Conservation (phyloP, 2,888 invertebrate genomes). For the Sclerodermus sp. region DNA sequence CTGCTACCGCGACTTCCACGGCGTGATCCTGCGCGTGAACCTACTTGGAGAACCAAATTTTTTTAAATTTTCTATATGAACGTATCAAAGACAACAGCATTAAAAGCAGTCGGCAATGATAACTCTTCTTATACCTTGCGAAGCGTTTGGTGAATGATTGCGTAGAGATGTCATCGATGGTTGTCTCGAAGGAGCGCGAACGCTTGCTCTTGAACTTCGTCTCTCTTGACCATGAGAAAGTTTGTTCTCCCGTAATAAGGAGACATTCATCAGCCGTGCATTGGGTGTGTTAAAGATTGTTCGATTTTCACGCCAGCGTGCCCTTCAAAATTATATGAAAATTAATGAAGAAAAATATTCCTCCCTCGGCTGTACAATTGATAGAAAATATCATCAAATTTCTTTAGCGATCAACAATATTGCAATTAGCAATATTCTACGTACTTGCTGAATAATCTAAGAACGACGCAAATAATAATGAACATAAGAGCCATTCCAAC, state of each 20-base stretch:
- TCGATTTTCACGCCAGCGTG: slow-evolving; percentile 87
- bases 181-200: slow-evolving; percentile 79
- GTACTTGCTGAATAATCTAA: slow-evolving; percentile 90
- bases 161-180: slow-evolving; percentile 84
- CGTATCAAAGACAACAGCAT: too few relatives aligned
- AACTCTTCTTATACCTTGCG: slow-evolving; percentile 68
- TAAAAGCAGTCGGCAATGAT: too few relatives aligned
- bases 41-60: too few relatives aligned
- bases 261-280: slow-evolving; percentile 90
- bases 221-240: slow-evolving; percentile 76
- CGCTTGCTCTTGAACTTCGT: slow-evolving; percentile 77
- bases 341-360: too few relatives aligned
- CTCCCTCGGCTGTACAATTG: too few relatives aligned
- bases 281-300: slow-evolving; percentile 94
- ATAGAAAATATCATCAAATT: too few relatives aligned
- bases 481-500: slow-evolving; percentile 93
- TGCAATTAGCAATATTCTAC: too few relatives aligned
- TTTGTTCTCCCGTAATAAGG: slow-evolving; percentile 79
- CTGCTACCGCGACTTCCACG: slow-evolving; percentile 74
- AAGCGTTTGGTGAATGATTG: slow-evolving; percentile 74
- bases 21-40: slow-evolving; percentile 63
- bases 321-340: slow-evolving; percentile 63
- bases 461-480: slow-evolving; percentile 88
- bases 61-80: too few relatives aligned
- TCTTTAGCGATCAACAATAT: too few relatives aligned